Evolutionary conservation across 2,113 vertebrate genomes (phyloP), one percentile per base, ranked within the genome.

Genomic region (Stomatorhinus ivindoensis): DNA sequence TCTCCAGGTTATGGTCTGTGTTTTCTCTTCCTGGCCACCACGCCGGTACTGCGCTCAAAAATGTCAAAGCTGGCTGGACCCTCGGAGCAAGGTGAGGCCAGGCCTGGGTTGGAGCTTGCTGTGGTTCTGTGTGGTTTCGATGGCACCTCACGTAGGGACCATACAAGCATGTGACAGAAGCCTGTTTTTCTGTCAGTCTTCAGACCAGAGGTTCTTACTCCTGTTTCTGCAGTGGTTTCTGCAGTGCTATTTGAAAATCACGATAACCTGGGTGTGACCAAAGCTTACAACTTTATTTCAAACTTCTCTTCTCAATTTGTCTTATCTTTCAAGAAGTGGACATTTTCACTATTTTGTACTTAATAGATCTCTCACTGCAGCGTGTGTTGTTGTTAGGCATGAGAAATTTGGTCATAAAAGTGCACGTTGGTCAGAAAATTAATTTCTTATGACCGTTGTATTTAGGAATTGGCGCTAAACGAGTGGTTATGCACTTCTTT

Each of bases 1-100:
- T 42, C 89, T 42, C 89, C 90, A 99, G 98, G 97, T 76, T 99
- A 99, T 0, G 97, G 96, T 3, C 91, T 98, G 83, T 94, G 96
- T 27, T 97, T 98, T 89, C 94, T 99, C 90, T 97, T 96, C 0
- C 94, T 98, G 95, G 94, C 95, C 44, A 86, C 91, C 1, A 98
- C 97, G 1, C 98, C 98, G 6, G 94, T 99, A 84, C 93, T 99
- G 91, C 96, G 98, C 92, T 95, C 98, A 89, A 99, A 99, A 92
- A 94, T 99, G 88, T 99, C 98, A 88, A 98, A 96, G 92, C 89
- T 98, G 94, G 98, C 98, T 91, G 93, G 93, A 0, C 92, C 95
- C 19, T 95, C 94, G 0, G 97, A 99, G 27, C 98, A 98, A 91
- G 98, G 98, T 99, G 91, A 96, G 96, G 80, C 61, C 84, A 6